A percentile compares a stretch with the other conserved stretches of the same genome.
Evolutionary conservation across 2,113 vertebrate genomes (phyloP).

Genomic region (Actinemys pallida): DNA sequence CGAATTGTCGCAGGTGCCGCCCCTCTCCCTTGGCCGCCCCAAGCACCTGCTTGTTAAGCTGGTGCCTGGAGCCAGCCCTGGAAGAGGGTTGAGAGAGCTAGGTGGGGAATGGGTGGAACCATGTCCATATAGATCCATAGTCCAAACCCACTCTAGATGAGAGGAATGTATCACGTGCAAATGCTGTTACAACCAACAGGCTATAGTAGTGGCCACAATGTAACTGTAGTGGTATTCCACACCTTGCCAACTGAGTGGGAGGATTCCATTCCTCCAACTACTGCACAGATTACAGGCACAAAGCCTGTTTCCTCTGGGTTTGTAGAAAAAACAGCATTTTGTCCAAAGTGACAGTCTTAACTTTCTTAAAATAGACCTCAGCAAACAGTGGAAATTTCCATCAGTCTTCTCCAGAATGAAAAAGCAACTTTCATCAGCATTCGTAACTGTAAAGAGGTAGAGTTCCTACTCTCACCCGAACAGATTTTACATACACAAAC

Average conservation of each 20-base stretch:
- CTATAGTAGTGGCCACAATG: not conserved
- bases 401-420: not conserved
- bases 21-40: no score
- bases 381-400: not conserved
- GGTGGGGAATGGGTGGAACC: not conserved
- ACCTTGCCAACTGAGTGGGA: not conserved
- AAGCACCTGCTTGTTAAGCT: no score
- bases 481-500: not conserved
- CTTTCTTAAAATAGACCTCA: not conserved
- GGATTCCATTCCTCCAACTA: not conserved
- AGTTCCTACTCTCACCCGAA: not conserved
- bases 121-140: not conserved
- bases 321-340: not conserved
- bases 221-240: not conserved
- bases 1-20: no score
- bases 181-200: not conserved
- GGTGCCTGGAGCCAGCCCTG: no score
- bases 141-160: not conserved
- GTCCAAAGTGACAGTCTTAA: not conserved
- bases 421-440: not conserved
- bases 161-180: accelerated
- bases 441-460: accelerated
- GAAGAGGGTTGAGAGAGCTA: no score
- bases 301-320: not conserved
- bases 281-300: not conserved